Percentiles rank a stretch among this genome's conserved stretches.
Conservation (phyloP, 2,797 vertebrate genomes). For the Oceanodroma leucorhoa region DNA sequence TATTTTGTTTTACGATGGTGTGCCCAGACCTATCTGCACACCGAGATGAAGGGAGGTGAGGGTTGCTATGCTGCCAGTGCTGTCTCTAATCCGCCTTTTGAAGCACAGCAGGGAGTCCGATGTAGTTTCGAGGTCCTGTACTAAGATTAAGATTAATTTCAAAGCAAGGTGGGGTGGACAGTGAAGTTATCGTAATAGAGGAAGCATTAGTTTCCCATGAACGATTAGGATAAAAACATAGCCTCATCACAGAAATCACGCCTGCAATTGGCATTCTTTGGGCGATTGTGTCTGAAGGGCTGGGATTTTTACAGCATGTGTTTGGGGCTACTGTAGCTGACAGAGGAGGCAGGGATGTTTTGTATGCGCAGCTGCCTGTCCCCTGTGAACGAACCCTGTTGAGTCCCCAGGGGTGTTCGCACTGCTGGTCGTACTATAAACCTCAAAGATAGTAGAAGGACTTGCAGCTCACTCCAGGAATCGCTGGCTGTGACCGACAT, state of each 20-base stretch:
- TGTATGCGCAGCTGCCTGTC: fast-evolving
- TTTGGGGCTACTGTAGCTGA: neutral
- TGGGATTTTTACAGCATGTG: neutral
- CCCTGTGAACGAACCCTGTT: fast-evolving
- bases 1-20: neutral
- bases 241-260: neutral
- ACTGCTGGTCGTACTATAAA: fast-evolving
- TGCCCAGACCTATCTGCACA: neutral
- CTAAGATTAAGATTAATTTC: neutral
- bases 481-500: fast-evolving
- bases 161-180: no score
- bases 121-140: neutral
- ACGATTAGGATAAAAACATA: neutral
- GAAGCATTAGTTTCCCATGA: fast-evolving
- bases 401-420: neutral
- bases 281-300: neutral
- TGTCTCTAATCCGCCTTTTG: neutral
- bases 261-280: fast-evolving
- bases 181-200: neutral
- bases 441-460: no score
- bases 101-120: neutral
- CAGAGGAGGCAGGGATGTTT: neutral
- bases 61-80: fast-evolving
- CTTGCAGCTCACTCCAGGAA: neutral
- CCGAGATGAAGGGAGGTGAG: fast-evolving